Evolutionary conservation across 1,140 invertebrate genomes (phyloP), one percentile per base, ranked within the genome.

Genomic region (Zaprionus taronus): DNA sequence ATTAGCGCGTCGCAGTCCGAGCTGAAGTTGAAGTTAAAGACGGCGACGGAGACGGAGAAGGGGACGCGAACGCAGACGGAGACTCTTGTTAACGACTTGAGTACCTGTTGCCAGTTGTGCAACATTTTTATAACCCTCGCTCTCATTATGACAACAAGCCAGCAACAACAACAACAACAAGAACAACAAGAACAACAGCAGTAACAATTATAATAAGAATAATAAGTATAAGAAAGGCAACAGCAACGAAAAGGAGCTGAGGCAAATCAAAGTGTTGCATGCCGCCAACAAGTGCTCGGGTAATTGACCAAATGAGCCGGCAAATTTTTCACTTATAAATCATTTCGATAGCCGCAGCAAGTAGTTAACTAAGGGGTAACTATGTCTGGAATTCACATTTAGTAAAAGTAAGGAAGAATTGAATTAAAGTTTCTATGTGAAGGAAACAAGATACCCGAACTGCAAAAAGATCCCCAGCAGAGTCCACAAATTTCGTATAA

Each of bases 101-200:
- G 28, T 75, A 75, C 36, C 55, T 49, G 57, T 28, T 61, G 17
- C 20, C 36, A 57, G n/a, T 56, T 53, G 31, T 22, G 41, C 51
- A 44, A 60, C 71, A 56, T 75, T 56, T 73, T 67, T 63, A 72
- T 81, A 77, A 68, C 71, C 41, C 70, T 70, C 60, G 60, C 17
- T 70, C 84, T 87, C 78, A 83, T 87, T 87, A 89, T 55, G 64
- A 60, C 70, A 83, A 87, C 83, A 74, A 80, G 77, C 56, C 34
- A 74, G 72, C 61, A 28, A 4, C 61, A 24, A 36, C 20, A 24
- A n/a, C n/a, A 38, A 4, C 61, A 24, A 36, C n/a, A 24, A n/a
- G n/a, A 38, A 4, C 61, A 24, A 36, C n/a, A 24, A n/a, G n/a
- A 38, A 17, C 55, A 31, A 20, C 57, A 20, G 24, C 57, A 20